phyloP scores from a whole-genome alignment of 2,888 invertebrate genomes.

The Ceraclea dissimilis region DNA sequence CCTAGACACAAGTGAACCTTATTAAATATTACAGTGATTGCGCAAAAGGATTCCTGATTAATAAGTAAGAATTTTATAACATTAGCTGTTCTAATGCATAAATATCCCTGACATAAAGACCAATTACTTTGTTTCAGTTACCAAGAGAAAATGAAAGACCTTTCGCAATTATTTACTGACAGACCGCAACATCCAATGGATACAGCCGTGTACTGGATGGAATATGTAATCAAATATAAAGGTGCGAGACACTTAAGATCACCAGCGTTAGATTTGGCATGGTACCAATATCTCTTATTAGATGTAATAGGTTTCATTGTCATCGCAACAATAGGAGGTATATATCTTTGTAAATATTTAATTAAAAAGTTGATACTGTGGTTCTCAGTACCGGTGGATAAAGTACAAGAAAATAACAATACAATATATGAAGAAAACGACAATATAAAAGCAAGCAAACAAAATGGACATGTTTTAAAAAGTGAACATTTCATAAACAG shows the following conservation, averaged over 20 bases:
- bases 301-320: constrained; percentile 39
- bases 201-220: constrained; percentile 57
- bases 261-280: constrained; percentile 42
- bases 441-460: neutral
- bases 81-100: too few species aligned
- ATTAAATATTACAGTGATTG: too few species aligned
- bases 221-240: constrained; percentile 53
- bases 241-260: constrained; percentile 47
- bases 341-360: constrained; percentile 4
- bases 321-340: constrained; percentile 21
- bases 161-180: constrained; percentile 49
- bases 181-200: constrained; percentile 51
- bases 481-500: neutral
- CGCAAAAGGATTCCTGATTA: too few species aligned
- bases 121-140: constrained; percentile 46
- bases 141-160: constrained; percentile 40
- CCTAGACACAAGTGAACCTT: too few species aligned
- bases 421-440: neutral
- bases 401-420: neutral
- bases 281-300: constrained; percentile 42
- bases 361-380: neutral
- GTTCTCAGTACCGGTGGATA: neutral
- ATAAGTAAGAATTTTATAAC: too few species aligned
- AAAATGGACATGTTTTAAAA: neutral
- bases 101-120: too few species aligned